Evolutionary conservation across 2,797 vertebrate genomes (phyloP), one percentile per base, ranked within the genome.

Genomic region (Echeneis naucrates): DNA sequence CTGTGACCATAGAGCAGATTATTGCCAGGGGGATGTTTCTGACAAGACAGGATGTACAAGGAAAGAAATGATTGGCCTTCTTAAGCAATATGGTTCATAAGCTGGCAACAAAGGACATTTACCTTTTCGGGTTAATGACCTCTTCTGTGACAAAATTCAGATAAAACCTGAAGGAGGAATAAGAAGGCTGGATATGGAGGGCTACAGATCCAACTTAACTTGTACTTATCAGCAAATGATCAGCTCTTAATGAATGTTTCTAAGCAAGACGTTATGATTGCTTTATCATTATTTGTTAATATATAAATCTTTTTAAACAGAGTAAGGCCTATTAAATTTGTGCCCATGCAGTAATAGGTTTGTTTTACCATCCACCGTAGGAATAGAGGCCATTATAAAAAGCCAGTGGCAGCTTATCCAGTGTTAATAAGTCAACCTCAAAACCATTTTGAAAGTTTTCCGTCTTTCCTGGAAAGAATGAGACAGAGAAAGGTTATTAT

Each of bases 351-450:
- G 5, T 3, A 14, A 12, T 16, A 21, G 2, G 3, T 12, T 1
- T 37, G 23, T 80, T 94, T 75, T 93, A 98, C 97, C 97, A 98
- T 93, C 97, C 97, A 4, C 93, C 92, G 21, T 96, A 98, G 0
- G 97, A 96, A 61, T 97, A 98, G 33, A 98, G 93, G 53, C 96
- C 96, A 1, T 95, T 95, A 4, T 96, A 98, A 91, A 98, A 97
- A 19, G 97, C 96, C 81, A 98, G 80, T 0, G 97, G 97, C 27
- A 98, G 54, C 70, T 88, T 93, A n/a, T 95, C 94, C 84, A 95
- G 47, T 8, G 89, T 94, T 32, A 96, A 30, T 0, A 75, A 65
- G 3, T 94, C 93, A 0, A 90, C 67, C 66, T 96, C 92, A 66
- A 98, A 97, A 17, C 93, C 94, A 7, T 95, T 91, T 77, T 95